Conservation (phyloP, 2,113 vertebrate genomes). For the Glaucomys volans region DNA sequence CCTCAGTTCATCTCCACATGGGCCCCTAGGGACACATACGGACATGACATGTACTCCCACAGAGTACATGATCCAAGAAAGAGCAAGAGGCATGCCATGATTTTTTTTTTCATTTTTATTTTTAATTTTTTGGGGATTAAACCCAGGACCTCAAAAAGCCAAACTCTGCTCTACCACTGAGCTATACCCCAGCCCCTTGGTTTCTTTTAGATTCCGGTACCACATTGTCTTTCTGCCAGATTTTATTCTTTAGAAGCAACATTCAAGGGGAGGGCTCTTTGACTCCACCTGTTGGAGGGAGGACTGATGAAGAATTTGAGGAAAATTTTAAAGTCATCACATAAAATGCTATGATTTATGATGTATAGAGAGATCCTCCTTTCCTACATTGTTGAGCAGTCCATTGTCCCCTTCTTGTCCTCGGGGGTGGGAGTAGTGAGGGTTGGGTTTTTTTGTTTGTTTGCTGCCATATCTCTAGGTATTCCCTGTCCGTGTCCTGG, state of each 20-base stretch:
- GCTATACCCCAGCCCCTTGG: not conserved
- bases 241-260: not conserved
- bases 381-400: not conserved
- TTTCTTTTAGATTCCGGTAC: not conserved
- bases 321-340: not conserved
- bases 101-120: not conserved
- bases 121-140: not conserved
- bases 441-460: not conserved
- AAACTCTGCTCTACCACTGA: not conserved
- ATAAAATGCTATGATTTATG: not conserved
- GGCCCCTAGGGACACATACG: not conserved
- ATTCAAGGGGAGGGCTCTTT: accelerated
- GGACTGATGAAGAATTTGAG: not conserved
- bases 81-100: not conserved
- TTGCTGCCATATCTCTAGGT: not conserved
- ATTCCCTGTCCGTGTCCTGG: not conserved
- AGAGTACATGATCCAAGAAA: not conserved
- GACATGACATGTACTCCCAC: not conserved
- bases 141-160: not conserved
- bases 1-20: not conserved
- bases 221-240: not conserved
- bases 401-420: not conserved
- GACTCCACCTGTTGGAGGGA: not conserved
- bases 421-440: not conserved
- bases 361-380: not conserved